Conservation (phyloP, 2,888 invertebrate genomes). For the Drosophila quinaria region DNA sequence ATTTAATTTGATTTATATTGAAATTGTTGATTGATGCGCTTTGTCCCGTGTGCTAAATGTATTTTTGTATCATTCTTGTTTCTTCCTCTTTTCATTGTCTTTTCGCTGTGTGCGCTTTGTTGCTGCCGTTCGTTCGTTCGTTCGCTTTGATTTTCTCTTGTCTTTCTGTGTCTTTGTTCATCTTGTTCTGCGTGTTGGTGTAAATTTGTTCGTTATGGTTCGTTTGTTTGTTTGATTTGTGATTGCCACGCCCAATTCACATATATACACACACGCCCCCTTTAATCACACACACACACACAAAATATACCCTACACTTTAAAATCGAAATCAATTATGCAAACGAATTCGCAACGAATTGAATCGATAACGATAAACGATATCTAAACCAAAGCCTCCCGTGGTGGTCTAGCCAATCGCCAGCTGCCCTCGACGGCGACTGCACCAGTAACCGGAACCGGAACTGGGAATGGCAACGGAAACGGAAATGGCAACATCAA, state of each 20-base stretch:
- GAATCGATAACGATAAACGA: constrained; percentile 23
- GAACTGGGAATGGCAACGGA: constrained; percentile 40
- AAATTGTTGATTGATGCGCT: constrained; percentile 18
- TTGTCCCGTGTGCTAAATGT: constrained; percentile 27
- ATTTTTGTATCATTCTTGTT: constrained; percentile 25
- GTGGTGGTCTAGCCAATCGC: constrained; percentile 91
- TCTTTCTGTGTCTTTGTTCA: constrained; percentile 46
- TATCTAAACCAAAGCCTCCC: constrained; percentile 87
- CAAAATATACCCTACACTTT: constrained; percentile 8
- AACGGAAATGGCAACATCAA: constrained; percentile 23
- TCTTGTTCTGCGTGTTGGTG: constrained; percentile 55
- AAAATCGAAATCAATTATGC: constrained; percentile 31
- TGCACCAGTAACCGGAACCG: constrained; percentile 30
- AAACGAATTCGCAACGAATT: constrained; percentile 37
- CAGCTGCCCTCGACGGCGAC: constrained; percentile 87
- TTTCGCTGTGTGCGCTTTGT: constrained; percentile 29
- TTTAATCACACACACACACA: constrained; percentile 18
- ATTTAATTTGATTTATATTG: neutral
- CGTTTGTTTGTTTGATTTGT: constrained; percentile 58
- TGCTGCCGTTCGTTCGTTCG: constrained; percentile 36
- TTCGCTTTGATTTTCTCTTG: constrained; percentile 43
- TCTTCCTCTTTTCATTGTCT: constrained; percentile 33
- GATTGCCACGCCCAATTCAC: constrained; percentile 64
- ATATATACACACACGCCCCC: constrained; percentile 19
- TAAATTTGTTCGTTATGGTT: constrained; percentile 45